Base-by-base conservation (phyloP, 2,797 vertebrate genomes). In the Sebastes taczanowskii region DNA sequence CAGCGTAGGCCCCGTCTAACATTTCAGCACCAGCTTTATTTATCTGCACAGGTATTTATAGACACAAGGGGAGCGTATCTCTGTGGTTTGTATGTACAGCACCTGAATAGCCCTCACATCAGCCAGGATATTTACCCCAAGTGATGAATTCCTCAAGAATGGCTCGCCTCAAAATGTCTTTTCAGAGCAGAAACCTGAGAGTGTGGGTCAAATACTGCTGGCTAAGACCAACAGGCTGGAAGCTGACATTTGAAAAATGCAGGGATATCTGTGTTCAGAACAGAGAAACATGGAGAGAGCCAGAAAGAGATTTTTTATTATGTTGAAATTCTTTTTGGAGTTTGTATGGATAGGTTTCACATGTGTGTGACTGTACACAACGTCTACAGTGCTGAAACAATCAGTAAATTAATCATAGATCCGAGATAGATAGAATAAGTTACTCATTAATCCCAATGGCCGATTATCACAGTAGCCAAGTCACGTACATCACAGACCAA, bases 61-160 rank as follows among this genome's bases (percentile, higher is more conserved):
- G 90, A 64, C 67, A 86, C 85, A 85, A 87, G 86, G 69, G 71
- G 77, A 86, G 77, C 60, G 7, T 75, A 83, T 91, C 74, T 81
- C 86, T 83, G 77, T 67, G 79, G 89, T 91, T 88, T 91, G 32
- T 77, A 77, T 83, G 84, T 59, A 27, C 77, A 73, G 80, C 86
- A 89, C 83, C 84, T 91, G 85, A 92, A 86, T 80, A 80, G 81
- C 67, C 71, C 64, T 75, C 80, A 78, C 76, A 85, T 87, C 59
- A 77, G 80, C 81, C 68, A 66, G 70, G 74, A 85, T 83, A 85
- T 85, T 86, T 85, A 82, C 81, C 77, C 79, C 69, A 80, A 86
- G 87, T 88, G 87, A 89, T 88, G 86, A 90, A 94, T 94, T 92
- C 90, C 87, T 85, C 59, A 71, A 86, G 77, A 92, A 83, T 62